Evolutionary conservation across 2,797 vertebrate genomes (phyloP), one percentile per base, ranked within the genome.

Genomic region (Cuniculus paca): DNA sequence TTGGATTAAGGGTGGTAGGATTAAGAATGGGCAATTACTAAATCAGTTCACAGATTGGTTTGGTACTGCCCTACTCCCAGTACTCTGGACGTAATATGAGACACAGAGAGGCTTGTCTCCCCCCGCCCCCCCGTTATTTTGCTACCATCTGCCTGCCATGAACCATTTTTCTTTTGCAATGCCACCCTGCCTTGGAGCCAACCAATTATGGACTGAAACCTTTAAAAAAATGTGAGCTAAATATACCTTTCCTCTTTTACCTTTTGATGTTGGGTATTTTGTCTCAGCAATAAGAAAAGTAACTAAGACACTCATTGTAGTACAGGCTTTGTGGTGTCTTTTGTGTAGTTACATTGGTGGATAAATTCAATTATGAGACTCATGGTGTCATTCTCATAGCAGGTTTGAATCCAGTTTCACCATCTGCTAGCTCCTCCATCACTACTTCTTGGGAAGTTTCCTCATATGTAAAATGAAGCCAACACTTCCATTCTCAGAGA

Each of bases 351-450:
- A 79, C 31, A 68, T 48, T 88, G 78, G 72, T 78, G 20, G 68
- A 50, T 36, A 48, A 81, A 12, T 90, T 95, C 50, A 75, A 63
- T 84, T 52, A 74, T 83, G n/a, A 4, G n/a, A 93, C 50, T 39
- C 42, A 36, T 65, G 39, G 28, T 14, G 84, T 83, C 36, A 79
- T 45, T 85, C 16, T 36, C 28, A 16, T n/a, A 85, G n/a, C 36
- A 50, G 50, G 58, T 92, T 79, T 86, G 36, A 91, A 86, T 48
- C 54, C 56, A 81, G 60, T 94, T 90, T 96, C n/a, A 93, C 12
- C 52, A 78, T 70, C 68, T 28, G 82, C 22, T 68, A 50, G 34
- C 28, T 91, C 34, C 28, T 91, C 34, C n/a, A 75, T 31, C 36
- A 36, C 61, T 79, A 74, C 52, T 82, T 91, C 56, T 63, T 77